phyloP scores from a whole-genome alignment of 2,113 vertebrate genomes.

The Oceanodroma tethys region DNA sequence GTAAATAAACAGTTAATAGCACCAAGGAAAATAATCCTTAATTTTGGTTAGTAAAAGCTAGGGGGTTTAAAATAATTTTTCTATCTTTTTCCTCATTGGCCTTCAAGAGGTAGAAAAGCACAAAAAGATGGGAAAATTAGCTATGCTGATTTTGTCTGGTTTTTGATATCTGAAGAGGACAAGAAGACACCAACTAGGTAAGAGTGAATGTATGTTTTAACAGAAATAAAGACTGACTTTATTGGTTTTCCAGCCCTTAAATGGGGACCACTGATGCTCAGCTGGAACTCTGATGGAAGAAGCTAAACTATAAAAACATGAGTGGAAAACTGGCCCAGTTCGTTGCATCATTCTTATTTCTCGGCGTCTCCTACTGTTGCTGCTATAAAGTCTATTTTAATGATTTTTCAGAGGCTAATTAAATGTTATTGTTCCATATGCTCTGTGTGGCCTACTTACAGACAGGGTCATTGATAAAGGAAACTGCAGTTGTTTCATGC shows the following conservation, averaged over 20 bases:
- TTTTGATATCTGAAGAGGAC: conserved; percentile 96
- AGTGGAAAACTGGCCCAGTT: neutral
- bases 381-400: neutral
- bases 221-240: neutral
- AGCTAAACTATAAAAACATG: neutral
- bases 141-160: conserved; percentile 96
- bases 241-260: neutral
- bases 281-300: neutral
- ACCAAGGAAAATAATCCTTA: neutral
- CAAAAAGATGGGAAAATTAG: conserved; percentile 84
- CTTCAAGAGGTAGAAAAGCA: conserved; percentile 76
- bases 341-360: neutral
- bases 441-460: neutral
- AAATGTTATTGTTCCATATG: neutral
- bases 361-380: neutral
- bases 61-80: neutral
- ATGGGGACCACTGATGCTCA: neutral
- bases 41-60: neutral
- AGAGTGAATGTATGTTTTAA: neutral
- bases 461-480: neutral
- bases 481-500: neutral
- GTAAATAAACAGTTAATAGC: neutral
- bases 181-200: conserved; percentile 93
- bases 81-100: neutral
- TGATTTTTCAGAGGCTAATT: neutral